A percentile compares a stretch with the other conserved stretches of the same genome.
These are phyloP conservation scores for Gryllus longicercus DNA, from an alignment of 2,888 invertebrate species.

Conservation along the genomic window DNA sequence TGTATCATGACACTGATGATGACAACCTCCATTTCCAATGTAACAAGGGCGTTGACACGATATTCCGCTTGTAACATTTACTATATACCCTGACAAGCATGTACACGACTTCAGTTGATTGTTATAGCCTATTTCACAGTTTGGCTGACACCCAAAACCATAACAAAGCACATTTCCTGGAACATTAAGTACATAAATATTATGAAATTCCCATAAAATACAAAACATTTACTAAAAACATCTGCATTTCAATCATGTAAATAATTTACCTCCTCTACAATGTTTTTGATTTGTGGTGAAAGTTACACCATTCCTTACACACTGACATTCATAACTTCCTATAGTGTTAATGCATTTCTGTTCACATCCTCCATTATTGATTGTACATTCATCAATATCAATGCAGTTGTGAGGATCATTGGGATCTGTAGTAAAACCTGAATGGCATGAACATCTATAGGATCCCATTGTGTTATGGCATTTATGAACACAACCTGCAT, in stretches of 20 bases:
- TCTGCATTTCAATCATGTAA: not conserved
- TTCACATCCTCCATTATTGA: constrained; percentile 44
- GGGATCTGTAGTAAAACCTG: not conserved
- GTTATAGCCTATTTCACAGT: constrained; percentile 22
- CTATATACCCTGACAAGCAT: constrained; percentile 28
- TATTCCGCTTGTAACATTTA: constrained; percentile 27
- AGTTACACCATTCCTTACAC: not conserved
- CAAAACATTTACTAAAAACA: too few relatives aligned
- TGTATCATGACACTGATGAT: constrained; percentile 45
- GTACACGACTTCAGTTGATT: constrained; percentile 27
- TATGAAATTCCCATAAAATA: not conserved
- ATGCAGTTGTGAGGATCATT: constrained; percentile 39
- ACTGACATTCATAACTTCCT: constrained; percentile 40
- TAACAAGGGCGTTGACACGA: constrained; percentile 39
- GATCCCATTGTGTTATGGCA: constrained; percentile 57
- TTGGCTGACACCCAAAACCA: constrained; percentile 29
- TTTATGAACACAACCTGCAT: constrained; percentile 52
- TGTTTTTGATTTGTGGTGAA: not conserved
- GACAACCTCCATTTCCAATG: constrained; percentile 47
- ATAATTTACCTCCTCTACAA: constrained; percentile 4
- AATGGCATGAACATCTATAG: constrained; percentile 49
- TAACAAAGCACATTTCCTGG: constrained; percentile 27
- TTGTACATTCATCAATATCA: constrained; percentile 39
- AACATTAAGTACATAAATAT: not conserved
- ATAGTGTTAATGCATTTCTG: constrained; percentile 45